phyloP scores from a whole-genome alignment of 2,797 vertebrate genomes.

The Leptatherina wallacei region DNA sequence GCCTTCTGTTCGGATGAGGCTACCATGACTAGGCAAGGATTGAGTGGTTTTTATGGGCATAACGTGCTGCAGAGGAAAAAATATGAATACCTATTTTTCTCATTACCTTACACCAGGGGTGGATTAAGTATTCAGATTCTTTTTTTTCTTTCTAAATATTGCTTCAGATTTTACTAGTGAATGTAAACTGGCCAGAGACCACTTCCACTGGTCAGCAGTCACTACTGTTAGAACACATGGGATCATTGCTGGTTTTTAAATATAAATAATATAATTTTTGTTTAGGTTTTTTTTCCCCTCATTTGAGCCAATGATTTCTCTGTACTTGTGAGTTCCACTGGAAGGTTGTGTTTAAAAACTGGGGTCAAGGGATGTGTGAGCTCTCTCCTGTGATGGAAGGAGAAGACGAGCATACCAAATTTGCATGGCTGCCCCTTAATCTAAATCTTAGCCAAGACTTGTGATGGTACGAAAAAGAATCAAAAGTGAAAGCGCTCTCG shows the following conservation, averaged over 20 bases:
- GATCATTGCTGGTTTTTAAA: too few relatives aligned
- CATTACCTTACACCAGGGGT: too few relatives aligned
- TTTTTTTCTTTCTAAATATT: too few relatives aligned
- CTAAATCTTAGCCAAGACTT: conserved; percentile 39
- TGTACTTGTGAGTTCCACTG: not conserved
- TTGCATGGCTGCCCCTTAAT: conserved; percentile 30
- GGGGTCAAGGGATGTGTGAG: conserved; percentile 22
- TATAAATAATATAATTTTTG: too few relatives aligned
- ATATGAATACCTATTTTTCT: too few relatives aligned
- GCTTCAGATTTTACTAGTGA: too few relatives aligned
- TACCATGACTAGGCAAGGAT: conserved; percentile 40
- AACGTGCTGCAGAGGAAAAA: conserved; percentile 2
- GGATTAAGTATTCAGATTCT: too few relatives aligned
- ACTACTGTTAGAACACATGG: too few relatives aligned
- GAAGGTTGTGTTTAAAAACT: not conserved
- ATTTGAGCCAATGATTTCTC: not conserved
- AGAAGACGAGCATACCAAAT: conserved; percentile 19
- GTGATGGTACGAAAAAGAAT: conserved; percentile 35
- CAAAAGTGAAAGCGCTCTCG: conserved; percentile 1
- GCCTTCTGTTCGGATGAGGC: conserved; percentile 56
- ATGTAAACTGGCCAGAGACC: too few relatives aligned
- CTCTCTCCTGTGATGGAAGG: conserved; percentile 24
- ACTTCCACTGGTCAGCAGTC: too few relatives aligned
- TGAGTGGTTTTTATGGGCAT: conserved; percentile 35
- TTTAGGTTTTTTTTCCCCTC: too few relatives aligned